Evolutionary conservation across 23 tunicate genomes (phyloP).

Genomic region (Corella eumyota): DNA sequence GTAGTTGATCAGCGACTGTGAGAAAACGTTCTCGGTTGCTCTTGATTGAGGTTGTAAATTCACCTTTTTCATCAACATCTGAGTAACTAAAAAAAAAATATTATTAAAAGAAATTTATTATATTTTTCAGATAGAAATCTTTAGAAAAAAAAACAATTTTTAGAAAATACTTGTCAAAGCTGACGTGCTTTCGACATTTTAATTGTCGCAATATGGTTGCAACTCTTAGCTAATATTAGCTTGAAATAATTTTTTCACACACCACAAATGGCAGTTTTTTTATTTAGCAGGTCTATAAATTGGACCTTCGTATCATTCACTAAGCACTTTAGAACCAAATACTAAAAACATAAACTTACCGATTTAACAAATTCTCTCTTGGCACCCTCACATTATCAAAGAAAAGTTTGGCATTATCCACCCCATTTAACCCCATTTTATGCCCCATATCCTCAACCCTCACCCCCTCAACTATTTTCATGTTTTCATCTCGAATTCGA

Average conservation of each 20-base stretch:
- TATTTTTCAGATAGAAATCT: too few species aligned
- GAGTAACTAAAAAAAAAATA: too few species aligned
- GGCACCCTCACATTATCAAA: conserved; percentile 96
- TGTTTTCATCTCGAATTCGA: conserved; percentile 80
- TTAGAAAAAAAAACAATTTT: too few species aligned
- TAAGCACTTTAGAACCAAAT: neutral
- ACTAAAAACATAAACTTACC: conserved; percentile 8
- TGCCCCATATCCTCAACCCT: conserved; percentile 97
- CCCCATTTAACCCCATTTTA: conserved; percentile 95
- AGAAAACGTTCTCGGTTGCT: conserved; percentile 76
- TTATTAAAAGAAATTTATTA: too few species aligned
- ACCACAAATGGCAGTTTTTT: too few species aligned
- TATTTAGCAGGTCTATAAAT: too few species aligned
- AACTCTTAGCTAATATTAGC: too few species aligned
- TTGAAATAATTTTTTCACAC: too few species aligned
- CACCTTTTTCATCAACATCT: conserved; percentile 75
- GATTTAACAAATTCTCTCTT: conserved; percentile 75
- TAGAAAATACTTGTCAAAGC: too few species aligned
- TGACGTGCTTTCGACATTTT: too few species aligned
- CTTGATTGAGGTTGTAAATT: conserved; percentile 60
- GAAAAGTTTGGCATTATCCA: conserved; percentile 89
- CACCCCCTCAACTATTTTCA: conserved; percentile 84
- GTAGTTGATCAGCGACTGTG: conserved; percentile 90
- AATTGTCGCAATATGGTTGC: too few species aligned
- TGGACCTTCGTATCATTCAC: too few species aligned